phyloP scores from a whole-genome alignment of 2,113 vertebrate genomes.

The Dermatemys mawii region DNA sequence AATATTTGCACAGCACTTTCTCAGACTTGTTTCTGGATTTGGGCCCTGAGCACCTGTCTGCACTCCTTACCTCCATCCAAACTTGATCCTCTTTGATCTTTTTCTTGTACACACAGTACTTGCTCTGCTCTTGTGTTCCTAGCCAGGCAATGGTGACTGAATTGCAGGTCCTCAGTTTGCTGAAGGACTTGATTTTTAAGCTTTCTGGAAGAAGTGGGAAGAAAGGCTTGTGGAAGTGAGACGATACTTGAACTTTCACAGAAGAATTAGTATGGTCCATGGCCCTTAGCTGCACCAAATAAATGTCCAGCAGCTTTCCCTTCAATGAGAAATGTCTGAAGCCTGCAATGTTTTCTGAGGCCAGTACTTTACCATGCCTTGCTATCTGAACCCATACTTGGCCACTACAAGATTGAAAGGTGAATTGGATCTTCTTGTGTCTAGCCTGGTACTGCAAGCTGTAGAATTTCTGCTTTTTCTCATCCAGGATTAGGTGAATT shows the following conservation, averaged over 20 bases:
- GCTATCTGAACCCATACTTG: slow-evolving; percentile 80
- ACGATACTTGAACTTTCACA: slow-evolving; percentile 86
- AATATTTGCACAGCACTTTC: slow-evolving; percentile 91
- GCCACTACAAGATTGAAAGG: slow-evolving; percentile 84
- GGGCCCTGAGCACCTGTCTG: slow-evolving; percentile 84
- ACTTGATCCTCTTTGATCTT: slow-evolving; percentile 66
- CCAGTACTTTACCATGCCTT: slow-evolving; percentile 77
- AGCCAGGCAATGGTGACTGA: slow-evolving; percentile 91
- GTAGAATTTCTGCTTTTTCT: slow-evolving; percentile 74
- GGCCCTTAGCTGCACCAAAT: slow-evolving; percentile 81
- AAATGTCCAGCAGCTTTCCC: slow-evolving; percentile 79
- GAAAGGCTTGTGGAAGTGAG: slow-evolving; percentile 82
- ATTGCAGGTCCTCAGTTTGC: slow-evolving; percentile 87
- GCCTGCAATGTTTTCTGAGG: slow-evolving; percentile 78
- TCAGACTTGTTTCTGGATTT: slow-evolving; percentile 84
- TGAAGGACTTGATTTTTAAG: slow-evolving; percentile 91
- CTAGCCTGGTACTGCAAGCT: slow-evolving; percentile 82
- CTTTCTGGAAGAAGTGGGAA: slow-evolving; percentile 87
- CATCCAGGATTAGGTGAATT: slow-evolving; percentile 79
- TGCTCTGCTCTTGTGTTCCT: slow-evolving; percentile 87
- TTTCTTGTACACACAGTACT: slow-evolving; percentile 89
- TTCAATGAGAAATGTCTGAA: slow-evolving; percentile 86
- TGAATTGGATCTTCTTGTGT: slow-evolving; percentile 87
- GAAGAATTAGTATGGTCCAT: slow-evolving; percentile 68
- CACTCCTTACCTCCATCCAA: slow-evolving; percentile 53